Percentiles rank a stretch among this genome's conserved stretches.
phyloP scores from a whole-genome alignment of 2,113 vertebrate species.

The Phocoena sinus region DNA sequence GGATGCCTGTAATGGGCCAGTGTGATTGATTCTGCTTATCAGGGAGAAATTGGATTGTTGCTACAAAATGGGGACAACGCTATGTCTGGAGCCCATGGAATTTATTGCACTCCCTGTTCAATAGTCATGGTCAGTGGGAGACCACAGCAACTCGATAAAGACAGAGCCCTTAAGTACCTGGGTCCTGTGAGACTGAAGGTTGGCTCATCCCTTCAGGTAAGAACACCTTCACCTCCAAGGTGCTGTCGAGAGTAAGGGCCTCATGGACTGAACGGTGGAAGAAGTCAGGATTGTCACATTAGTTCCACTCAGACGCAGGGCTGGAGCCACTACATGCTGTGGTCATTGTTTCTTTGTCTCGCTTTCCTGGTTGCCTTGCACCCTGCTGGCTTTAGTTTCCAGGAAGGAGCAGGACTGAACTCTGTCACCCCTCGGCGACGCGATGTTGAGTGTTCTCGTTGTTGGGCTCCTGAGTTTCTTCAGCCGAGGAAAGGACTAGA shows the following conservation, averaged over 20 bases:
- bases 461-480: not conserved
- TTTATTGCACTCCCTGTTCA: not conserved
- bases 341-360: not conserved
- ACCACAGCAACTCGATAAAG: not conserved
- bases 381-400: not conserved
- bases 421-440: not conserved
- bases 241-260: not conserved
- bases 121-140: not conserved
- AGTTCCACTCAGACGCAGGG: not conserved
- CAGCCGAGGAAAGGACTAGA: not conserved
- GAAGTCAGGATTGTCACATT: not conserved
- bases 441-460: not conserved
- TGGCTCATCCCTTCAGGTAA: not conserved
- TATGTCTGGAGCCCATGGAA: not conserved
- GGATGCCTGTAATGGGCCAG: not conserved
- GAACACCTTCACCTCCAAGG: not conserved
- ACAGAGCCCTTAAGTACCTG: not conserved
- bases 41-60: not conserved
- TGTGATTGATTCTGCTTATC: not conserved
- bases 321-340: not conserved
- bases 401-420: not conserved
- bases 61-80: not conserved
- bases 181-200: not conserved
- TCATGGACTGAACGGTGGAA: rapidly evolving
- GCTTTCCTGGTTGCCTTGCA: not conserved